Evolutionary conservation across 2,888 invertebrate species (phyloP).

Genomic region (Nasonovia ribisnigri): DNA sequence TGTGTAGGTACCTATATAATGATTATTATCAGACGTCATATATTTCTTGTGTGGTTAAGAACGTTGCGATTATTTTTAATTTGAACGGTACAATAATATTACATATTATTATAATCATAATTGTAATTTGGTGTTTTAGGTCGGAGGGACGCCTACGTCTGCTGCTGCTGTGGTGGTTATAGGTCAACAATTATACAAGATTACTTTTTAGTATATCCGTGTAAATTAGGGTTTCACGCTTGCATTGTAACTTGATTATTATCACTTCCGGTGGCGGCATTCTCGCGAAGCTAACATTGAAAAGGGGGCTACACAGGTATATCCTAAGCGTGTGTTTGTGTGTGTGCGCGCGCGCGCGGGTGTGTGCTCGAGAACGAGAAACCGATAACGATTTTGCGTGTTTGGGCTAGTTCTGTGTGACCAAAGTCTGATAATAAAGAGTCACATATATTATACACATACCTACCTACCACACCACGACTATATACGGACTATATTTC

Average conservation of each 20-base stretch:
- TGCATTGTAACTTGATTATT: not conserved
- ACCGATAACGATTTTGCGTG: constrained; percentile 1
- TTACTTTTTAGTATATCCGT: not conserved
- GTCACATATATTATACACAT: not conserved
- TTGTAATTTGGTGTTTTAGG: not conserved
- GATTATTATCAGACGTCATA: not conserved
- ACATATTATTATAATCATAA: not conserved
- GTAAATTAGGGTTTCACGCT: not conserved
- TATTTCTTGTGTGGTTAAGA: not conserved
- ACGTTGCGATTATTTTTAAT: not conserved
- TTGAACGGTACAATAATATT: not conserved
- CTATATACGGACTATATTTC: not conserved
- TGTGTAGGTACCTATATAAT: not conserved
- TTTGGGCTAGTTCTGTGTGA: not conserved
- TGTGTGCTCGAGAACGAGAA: not conserved
- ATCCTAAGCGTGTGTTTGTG: not conserved
- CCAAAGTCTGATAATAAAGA: constrained; percentile 20
- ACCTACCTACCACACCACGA: not conserved
- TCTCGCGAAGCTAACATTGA: not conserved
- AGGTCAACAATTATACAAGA: not conserved
- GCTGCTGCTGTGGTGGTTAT: not conserved
- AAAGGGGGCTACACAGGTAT: not conserved
- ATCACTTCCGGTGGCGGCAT: not conserved
- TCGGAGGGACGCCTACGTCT: not conserved
- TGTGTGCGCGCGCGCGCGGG: not conserved